Base-by-base conservation (phyloP, 2,888 invertebrate species). In the Cylloceria caligata region DNA sequence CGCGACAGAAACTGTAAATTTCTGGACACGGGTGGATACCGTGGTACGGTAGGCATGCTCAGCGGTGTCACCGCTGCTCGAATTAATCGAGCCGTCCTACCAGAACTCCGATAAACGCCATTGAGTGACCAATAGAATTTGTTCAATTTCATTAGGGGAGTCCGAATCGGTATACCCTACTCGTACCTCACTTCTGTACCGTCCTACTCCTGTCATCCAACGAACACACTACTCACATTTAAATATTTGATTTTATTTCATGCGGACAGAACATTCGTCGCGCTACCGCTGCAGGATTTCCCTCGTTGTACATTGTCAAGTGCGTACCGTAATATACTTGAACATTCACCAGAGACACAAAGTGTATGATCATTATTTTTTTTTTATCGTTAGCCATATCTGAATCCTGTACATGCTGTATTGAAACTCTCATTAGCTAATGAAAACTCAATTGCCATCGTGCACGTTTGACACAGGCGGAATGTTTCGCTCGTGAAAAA, bases 371-470 rank as follows among this genome's bases (percentile, higher is more conserved):
- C 19, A 19, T 19, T 45, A 19, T 2, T 13, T 36, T 34, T 68
- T 67, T 68, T 68, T 24, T 13, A 4, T 13, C 68, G 27, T 67
- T 16, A 30, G n/a, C 47, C 16, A n/a, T 34, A 30, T 11, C 45
- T 47, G 21, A 1, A 36, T 62, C 16, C 3, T 4, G 21, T 21
- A 39, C 34, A 34, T 30, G 1, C 47, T 9, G n/a, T 19, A 36
- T 68, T 68, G 21, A 34, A 52, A 52, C 30, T 69, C 83, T 89
- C 89, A 88, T 89, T 88, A 85, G 88, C 88, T 89, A 88, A 89
- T 88, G 89, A 88, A 89, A 87, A 87, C 83, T 82, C 86, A 83
- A 87, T 86, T 88, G 85, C 83, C 88, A 85, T 84, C 82, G 83
- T 83, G 73, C 86, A 85, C 84, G 85, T 85, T 72, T 80, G 83